Conservation (phyloP, 2,113 vertebrate genomes). For the Odocoileus virginianus region DNA sequence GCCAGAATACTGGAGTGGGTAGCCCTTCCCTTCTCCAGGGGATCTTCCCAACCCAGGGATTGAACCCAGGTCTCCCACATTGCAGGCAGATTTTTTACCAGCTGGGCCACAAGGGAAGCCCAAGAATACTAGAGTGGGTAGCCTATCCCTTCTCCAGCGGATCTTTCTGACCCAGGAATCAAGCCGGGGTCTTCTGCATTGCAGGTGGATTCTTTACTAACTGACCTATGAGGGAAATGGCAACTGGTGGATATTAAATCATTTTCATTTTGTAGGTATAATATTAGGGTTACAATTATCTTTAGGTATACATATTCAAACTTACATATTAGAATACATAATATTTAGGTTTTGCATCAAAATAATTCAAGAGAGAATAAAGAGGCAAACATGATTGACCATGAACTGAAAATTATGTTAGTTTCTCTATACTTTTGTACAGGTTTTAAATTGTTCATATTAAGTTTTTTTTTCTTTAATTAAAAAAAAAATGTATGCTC, state of each 20-base stretch:
- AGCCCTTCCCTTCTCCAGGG: background rate
- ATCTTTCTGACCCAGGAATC: background rate
- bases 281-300: background rate
- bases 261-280: background rate
- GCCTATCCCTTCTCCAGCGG: background rate
- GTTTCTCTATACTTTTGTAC: background rate
- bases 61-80: background rate
- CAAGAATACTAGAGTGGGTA: background rate
- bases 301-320: background rate
- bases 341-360: background rate
- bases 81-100: background rate
- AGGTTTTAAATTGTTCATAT: background rate
- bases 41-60: background rate
- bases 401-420: background rate
- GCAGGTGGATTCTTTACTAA: background rate
- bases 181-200: background rate
- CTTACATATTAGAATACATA: background rate
- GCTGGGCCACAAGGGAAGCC: background rate
- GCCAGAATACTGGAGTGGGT: background rate
- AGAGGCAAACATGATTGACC: background rate
- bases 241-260: background rate
- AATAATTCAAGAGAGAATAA: background rate
- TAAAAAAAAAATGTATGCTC: background rate
- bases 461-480: background rate
- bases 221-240: background rate